These are phyloP conservation scores for Kryptopterus vitreolus DNA, from an alignment of 2,797 vertebrate species.

Conservation along the genomic window DNA sequence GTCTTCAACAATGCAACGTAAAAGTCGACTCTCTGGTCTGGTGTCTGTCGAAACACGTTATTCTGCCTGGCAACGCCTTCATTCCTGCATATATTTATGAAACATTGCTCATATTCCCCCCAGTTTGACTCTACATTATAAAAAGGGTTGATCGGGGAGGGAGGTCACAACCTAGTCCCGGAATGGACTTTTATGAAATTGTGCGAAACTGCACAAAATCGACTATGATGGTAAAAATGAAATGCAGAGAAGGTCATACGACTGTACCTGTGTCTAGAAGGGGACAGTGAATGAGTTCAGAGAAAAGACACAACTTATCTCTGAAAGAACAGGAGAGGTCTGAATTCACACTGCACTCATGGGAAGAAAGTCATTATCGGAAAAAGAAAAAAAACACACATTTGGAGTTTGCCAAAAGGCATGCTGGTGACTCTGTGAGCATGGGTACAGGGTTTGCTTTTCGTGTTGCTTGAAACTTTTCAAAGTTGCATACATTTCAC, in stretches of 20 bases:
- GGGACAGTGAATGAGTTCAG: too few relatives aligned
- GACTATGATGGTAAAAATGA: background rate
- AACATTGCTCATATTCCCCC: slow-evolving; percentile 2
- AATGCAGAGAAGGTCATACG: background rate
- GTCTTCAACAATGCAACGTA: slow-evolving; percentile 45
- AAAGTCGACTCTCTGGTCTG: slow-evolving; percentile 49
- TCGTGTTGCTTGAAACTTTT: background rate
- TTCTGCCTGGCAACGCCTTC: slow-evolving; percentile 36
- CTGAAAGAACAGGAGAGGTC: background rate
- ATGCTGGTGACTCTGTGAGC: background rate
- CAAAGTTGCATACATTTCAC: background rate
- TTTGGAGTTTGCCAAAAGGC: background rate
- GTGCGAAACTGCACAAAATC: background rate
- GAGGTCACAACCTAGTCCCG: background rate
- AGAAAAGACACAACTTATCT: background rate
- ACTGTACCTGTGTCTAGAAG: background rate
- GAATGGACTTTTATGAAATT: background rate
- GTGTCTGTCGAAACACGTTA: slow-evolving; percentile 48
- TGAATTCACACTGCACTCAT: background rate
- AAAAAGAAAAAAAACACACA: background rate
- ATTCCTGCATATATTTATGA: slow-evolving; percentile 27
- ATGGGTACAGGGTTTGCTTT: background rate
- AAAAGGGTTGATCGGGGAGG: background rate
- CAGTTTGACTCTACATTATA: background rate
- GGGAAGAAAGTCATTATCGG: background rate